Evolutionary conservation across 2,888 invertebrate species (phyloP), one percentile per base, ranked within the genome.

Genomic region (Drosophila peninsularis): DNA sequence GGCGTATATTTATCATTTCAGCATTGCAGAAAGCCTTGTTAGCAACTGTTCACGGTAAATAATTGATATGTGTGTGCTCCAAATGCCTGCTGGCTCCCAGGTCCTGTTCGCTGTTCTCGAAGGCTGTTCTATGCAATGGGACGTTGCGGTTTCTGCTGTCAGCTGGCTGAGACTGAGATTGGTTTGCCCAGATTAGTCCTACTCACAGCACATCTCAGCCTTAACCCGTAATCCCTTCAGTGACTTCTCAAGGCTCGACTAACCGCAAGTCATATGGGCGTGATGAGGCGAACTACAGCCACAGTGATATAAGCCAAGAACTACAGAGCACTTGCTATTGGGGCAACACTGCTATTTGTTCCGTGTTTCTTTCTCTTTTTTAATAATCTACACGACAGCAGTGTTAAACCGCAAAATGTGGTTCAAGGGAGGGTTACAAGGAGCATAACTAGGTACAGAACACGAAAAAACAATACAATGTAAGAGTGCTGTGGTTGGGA

Each of bases 321-420:
- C 21, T n/a, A 3, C n/a, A 17, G 5, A 17, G 5, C 17, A 24
- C 42, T 42, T 42, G 32, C 36, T 58, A 17, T 53, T 50, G 42
- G 21, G 14, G 21, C 14, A 42, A 14, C 42, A 21, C 47, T 37
- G 55, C 50, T 52, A 53, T 56, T 70, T 45, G 30, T 11, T 32
- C 3, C 2, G 0, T 34, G 19, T 32, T 49, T 34, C 9, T 21
- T 49, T 44, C 24, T 6, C 24, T 3, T 63, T 71, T 75, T 72
- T 79, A 88, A 87, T 81, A 65, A 78, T 76, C 71, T 76, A 68
- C 65, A 69, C 55, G 82, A 84, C 84, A 87, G 78, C 78, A 65
- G 78, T 66, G 80, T 69, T 37, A 80, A 82, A 83, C 87, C 82
- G 81, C 87, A 86, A 71, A 80, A 64, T 62, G 32, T 70, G 63